These are phyloP conservation scores for Cydia amplana DNA, from an alignment of 1,140 invertebrate species.

Conservation along the genomic window DNA sequence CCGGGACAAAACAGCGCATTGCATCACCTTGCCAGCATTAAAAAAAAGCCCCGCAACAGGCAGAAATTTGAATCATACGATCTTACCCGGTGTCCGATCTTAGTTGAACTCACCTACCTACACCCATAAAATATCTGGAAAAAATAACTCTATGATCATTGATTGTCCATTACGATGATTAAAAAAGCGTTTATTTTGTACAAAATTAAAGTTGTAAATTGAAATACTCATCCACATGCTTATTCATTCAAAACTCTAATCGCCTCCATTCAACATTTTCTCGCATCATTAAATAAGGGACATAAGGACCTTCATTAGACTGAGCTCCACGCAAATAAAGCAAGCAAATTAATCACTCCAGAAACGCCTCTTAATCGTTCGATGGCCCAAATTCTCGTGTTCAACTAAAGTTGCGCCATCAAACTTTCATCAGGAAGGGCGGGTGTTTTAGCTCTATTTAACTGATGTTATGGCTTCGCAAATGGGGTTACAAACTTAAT, in stretches of 20 bases:
- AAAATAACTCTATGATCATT: no score
- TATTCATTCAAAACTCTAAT: constrained; percentile 6
- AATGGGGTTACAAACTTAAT: constrained; percentile 2
- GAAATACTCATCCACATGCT: not conserved
- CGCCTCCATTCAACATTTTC: not conserved
- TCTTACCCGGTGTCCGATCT: no score
- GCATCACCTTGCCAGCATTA: no score
- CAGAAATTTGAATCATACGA: no score
- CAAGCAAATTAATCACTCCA: constrained; percentile 21
- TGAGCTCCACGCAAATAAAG: constrained; percentile 5
- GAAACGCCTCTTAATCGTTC: constrained; percentile 18
- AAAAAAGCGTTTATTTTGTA: no score
- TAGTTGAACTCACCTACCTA: no score
- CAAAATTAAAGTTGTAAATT: not conserved
- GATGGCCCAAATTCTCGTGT: constrained; percentile 23
- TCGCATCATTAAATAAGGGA: constrained; percentile 6
- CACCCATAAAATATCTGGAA: no score
- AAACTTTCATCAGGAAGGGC: constrained; percentile 29
- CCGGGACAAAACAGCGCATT: no score
- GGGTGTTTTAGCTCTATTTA: constrained; percentile 22
- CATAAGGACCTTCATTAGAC: constrained; percentile 1
- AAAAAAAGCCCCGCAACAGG: no score
- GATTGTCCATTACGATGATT: no score
- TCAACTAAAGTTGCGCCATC: constrained; percentile 20
- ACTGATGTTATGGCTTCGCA: constrained; percentile 22